A percentile compares a stretch with the other conserved stretches of the same genome.
Evolutionary conservation across 1,140 invertebrate species (phyloP).

Genomic region (Rhysida immarginata): DNA sequence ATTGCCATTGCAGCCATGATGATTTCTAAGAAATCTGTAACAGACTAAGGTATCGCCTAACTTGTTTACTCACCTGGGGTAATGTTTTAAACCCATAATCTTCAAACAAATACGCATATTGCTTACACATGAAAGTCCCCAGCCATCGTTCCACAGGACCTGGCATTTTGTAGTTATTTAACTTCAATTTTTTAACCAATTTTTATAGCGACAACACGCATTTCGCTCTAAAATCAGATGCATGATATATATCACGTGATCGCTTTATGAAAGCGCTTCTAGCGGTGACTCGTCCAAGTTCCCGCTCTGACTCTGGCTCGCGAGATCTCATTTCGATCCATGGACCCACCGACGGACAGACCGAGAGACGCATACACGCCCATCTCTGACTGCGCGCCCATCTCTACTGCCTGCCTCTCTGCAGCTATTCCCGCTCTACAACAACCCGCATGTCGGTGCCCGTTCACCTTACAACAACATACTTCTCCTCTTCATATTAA

Average conservation of each 20-base stretch:
- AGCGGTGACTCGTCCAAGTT: background rate
- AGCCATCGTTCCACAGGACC: slow-evolving; percentile 27
- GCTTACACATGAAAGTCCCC: slow-evolving; percentile 28
- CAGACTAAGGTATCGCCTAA: no score
- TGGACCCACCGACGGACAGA: no score
- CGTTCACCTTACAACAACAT: no score
- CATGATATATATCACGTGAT: slow-evolving; percentile 4
- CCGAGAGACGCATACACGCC: no score
- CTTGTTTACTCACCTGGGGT: slow-evolving; percentile 22
- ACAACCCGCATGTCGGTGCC: no score
- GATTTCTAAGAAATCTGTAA: no score
- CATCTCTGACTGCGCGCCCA: no score
- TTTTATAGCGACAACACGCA: background rate
- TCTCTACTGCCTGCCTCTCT: no score
- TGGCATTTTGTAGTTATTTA: slow-evolving; percentile 18
- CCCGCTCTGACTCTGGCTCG: no score
- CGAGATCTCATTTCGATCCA: no score
- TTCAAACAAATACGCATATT: slow-evolving; percentile 26
- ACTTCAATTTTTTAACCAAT: background rate
- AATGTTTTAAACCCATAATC: slow-evolving; percentile 26
- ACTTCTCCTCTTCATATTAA: no score
- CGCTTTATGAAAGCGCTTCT: background rate
- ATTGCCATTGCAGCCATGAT: background rate
- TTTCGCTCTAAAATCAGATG: background rate
- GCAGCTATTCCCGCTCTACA: no score